Evolutionary conservation across 2,797 vertebrate genomes (phyloP).

Genomic region (Neopelma chrysocephalum): DNA sequence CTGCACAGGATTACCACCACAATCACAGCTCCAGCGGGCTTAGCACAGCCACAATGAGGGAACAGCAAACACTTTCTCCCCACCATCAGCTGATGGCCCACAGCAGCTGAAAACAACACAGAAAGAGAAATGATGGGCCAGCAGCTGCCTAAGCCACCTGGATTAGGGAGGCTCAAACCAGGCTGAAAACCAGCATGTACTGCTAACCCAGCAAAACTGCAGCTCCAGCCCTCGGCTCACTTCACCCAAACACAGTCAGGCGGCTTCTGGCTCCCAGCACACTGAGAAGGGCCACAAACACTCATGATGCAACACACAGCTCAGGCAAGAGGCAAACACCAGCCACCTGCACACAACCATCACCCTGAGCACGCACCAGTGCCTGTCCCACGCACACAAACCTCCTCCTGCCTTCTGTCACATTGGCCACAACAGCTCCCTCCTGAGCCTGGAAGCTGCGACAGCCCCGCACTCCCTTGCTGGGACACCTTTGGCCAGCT

Average conservation of each 20-base stretch:
- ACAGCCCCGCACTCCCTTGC: neutral
- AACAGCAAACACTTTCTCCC: neutral
- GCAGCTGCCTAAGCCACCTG: neutral
- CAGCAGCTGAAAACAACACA: neutral
- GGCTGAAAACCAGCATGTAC: neutral
- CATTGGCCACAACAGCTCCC: neutral
- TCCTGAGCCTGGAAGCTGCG: no score
- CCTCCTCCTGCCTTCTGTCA: neutral
- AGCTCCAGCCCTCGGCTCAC: neutral
- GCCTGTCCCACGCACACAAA: neutral
- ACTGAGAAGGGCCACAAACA: rapidly evolving
- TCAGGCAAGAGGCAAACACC: neutral
- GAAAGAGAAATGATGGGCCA: conserved; percentile 32
- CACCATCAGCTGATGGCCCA: conserved; percentile 4
- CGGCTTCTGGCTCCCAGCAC: rapidly evolving
- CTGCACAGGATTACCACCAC: conserved; percentile 15
- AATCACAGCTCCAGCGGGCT: neutral
- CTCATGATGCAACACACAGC: rapidly evolving
- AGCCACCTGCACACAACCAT: neutral
- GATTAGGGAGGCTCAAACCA: neutral
- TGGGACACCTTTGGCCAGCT: no score
- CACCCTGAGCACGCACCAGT: rapidly evolving
- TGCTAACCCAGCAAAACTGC: conserved; percentile 9
- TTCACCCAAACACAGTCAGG: neutral
- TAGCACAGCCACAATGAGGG: neutral